These are phyloP conservation scores for Prorops nasuta DNA, from an alignment of 1,140 invertebrate species.

Conservation along the genomic window DNA sequence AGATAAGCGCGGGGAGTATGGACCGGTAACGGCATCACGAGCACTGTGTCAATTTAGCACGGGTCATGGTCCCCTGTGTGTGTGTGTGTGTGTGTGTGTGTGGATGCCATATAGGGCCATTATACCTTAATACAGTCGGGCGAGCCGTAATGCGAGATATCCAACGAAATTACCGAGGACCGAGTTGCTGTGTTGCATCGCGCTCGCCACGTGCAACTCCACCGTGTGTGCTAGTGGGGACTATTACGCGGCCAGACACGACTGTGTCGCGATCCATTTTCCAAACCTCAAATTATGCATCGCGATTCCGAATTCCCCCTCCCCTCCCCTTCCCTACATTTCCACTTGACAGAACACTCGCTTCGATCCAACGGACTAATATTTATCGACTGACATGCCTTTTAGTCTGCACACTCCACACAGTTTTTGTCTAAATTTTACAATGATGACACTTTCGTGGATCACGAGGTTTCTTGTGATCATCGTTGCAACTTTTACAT, in stretches of 20 bases:
- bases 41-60: slow-evolving; percentile 6
- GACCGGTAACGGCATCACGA: slow-evolving; percentile 7
- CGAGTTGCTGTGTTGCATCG: background rate
- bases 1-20: no score
- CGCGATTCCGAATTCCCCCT: slow-evolving; percentile 9
- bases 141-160: slow-evolving; percentile 37
- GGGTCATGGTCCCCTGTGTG: no score
- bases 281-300: slow-evolving; percentile 17
- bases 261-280: slow-evolving; percentile 18
- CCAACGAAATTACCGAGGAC: slow-evolving; percentile 36
- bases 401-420: slow-evolving; percentile 1
- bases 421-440: slow-evolving; percentile 11
- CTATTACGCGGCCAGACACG: slow-evolving; percentile 15
- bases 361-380: background rate
- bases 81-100: no score
- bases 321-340: background rate
- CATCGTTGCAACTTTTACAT: no score
- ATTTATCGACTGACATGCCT: background rate
- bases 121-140: slow-evolving; percentile 29
- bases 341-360: slow-evolving; percentile 9
- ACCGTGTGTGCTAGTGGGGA: no score
- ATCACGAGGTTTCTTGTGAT: slow-evolving; percentile 10
- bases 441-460: slow-evolving; percentile 3
- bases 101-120: no score
- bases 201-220: background rate